Base-by-base conservation (phyloP, 2,797 vertebrate genomes). In the Buphagus erythrorhynchus region DNA sequence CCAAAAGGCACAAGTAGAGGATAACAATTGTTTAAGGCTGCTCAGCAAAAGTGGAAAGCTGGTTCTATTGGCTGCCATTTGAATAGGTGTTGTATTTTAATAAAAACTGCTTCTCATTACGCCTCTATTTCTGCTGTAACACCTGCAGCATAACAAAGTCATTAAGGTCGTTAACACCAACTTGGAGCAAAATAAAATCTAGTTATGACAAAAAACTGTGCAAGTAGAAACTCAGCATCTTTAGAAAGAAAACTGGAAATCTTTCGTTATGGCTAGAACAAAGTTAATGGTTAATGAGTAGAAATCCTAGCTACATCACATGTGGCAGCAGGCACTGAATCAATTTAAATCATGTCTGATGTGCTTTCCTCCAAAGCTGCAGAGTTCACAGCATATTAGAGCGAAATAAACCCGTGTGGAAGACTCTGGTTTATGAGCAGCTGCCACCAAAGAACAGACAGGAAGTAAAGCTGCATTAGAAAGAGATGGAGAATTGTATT, bases 391-490 rank as follows among this genome's bases (percentile, higher is more conserved):
- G 69, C 0, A 0, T 24, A 42, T 25, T 17, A 13, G 2, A 24
- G 38, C 0, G 11, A 87, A 80, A 33, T 24, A 49, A 55, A 75
- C 42, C 72, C 6, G 15, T 13, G 77, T 16, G 59, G 68, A 95
- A 73, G 67, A 48, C 10, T 31, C 85, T 74, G 88, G 29, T 87
- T 94, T 86, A 66, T 0, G 21, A 91, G 95, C 90, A 93, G 81
- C 92, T 67, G 88, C 84, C 10, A 11, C 81, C 4, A 2, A 96
- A 46, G 42, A 93, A 78, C 92, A 90, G 86, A 74, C 93, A 96
- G 95, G 88, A 97, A 96, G 81, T 72, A 82, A 63, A 77, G 81
- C 81, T 90, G 81, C 74, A 26, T 26, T 25, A 85, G n/a, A 85
- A 80, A 1, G 63, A 96, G 71, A 86, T 36, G 48, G 52, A 94